Percentiles rank a stretch among this genome's conserved stretches.
Evolutionary conservation across 2,797 vertebrate genomes (phyloP).

Genomic region (Schizothorax lantsangensis): DNA sequence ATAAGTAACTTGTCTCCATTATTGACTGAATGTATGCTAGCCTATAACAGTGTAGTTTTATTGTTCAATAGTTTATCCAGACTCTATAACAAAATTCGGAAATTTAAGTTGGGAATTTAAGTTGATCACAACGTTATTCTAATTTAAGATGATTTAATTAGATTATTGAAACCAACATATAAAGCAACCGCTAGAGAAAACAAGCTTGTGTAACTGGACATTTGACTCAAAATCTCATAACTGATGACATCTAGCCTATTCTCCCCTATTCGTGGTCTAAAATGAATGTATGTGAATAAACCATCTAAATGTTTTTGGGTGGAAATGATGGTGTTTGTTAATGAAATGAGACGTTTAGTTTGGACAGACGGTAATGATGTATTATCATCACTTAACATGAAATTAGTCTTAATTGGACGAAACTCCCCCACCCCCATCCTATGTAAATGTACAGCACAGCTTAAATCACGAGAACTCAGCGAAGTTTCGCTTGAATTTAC

Average conservation of each 20-base stretch:
- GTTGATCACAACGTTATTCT: too few relatives aligned
- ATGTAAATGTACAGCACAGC: neutral
- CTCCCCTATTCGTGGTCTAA: neutral
- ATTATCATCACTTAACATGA: constrained; percentile 1
- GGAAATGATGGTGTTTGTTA: neutral
- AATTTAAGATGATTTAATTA: too few relatives aligned
- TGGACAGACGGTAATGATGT: neutral
- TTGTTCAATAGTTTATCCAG: too few relatives aligned
- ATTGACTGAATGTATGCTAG: too few relatives aligned
- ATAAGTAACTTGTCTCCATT: too few relatives aligned
- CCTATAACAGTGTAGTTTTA: too few relatives aligned
- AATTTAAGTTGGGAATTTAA: too few relatives aligned
- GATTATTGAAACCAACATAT: too few relatives aligned
- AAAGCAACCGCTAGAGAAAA: too few relatives aligned
- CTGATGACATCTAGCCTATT: neutral
- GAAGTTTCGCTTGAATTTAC: constrained; percentile 22
- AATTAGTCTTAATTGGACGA: neutral
- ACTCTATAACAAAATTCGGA: too few relatives aligned
- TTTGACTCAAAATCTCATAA: neutral
- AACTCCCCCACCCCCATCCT: neutral
- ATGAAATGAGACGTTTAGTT: neutral
- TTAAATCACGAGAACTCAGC: neutral
- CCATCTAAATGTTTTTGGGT: neutral
- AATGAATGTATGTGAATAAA: neutral
- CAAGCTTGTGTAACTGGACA: too few relatives aligned